phyloP scores from a whole-genome alignment of 2,888 invertebrate species.

The Trilocha varians region DNA sequence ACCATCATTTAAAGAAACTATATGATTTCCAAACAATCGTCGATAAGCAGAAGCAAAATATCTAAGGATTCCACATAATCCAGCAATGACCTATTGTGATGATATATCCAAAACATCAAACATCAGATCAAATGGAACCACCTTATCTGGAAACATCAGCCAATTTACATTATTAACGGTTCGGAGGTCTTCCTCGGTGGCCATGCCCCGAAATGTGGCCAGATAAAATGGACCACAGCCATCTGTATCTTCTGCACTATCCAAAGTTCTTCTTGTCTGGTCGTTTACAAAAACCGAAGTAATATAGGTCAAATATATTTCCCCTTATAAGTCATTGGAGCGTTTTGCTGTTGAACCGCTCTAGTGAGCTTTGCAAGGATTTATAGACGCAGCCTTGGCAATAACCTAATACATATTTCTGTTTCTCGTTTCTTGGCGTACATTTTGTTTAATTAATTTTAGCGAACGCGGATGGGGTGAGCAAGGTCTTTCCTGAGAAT shows the following conservation, averaged over 20 bases:
- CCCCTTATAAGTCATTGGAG: constrained; percentile 56
- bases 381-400: constrained; percentile 32
- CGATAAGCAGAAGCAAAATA: constrained; percentile 10
- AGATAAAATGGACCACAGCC: constrained; percentile 20
- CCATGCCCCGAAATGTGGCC: constrained; percentile 24
- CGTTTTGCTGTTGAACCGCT: constrained; percentile 48
- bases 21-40: constrained; percentile 10
- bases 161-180: constrained; percentile 16
- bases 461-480: constrained; percentile 1
- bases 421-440: constrained; percentile 14
- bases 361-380: constrained; percentile 48
- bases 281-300: constrained; percentile 23
- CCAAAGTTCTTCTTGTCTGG: constrained; percentile 14
- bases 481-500: background rate
- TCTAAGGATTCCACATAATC: constrained; percentile 22
- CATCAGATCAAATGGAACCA: constrained; percentile 25
- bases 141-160: constrained; percentile 17
- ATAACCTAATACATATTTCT: constrained; percentile 33
- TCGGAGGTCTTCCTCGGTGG: constrained; percentile 23
- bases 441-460: constrained; percentile 8
- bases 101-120: constrained; percentile 35
- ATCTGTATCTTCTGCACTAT: constrained; percentile 8
- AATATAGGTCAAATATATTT: constrained; percentile 60
- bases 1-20: too few relatives aligned
- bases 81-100: constrained; percentile 28